A percentile compares a stretch with the other conserved stretches of the same genome.
phyloP scores from a whole-genome alignment of 2,113 vertebrate species.

The Lophius piscatorius region DNA sequence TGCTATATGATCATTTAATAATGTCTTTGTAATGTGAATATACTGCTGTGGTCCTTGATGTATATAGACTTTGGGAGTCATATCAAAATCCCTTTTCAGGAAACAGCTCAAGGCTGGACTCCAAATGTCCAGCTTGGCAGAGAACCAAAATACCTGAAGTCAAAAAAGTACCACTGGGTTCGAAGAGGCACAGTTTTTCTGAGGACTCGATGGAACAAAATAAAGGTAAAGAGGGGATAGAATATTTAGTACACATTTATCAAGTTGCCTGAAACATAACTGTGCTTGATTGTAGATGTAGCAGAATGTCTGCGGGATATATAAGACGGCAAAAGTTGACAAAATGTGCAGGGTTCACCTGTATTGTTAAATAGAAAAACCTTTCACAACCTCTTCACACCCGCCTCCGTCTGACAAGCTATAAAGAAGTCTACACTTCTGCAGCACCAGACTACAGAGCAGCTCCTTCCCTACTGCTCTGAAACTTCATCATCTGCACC shows the following conservation, averaged over 20 bases:
- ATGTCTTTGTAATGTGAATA: slow-evolving; percentile 6
- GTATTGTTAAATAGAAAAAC: not conserved
- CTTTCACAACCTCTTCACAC: not conserved
- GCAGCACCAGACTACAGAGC: not conserved
- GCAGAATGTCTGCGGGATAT: no score
- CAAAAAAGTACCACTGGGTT: not conserved
- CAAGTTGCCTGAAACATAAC: not conserved
- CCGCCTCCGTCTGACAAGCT: not conserved
- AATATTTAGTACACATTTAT: not conserved
- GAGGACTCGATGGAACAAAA: slow-evolving; percentile 10
- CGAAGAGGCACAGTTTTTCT: not conserved
- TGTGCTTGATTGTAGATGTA: no score
- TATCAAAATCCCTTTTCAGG: slow-evolving; percentile 7
- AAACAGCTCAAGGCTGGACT: slow-evolving; percentile 21
- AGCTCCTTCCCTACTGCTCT: not conserved
- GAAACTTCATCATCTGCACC: not conserved
- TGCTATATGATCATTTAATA: no score
- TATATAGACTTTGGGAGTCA: slow-evolving; percentile 7
- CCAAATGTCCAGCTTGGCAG: slow-evolving; percentile 1
- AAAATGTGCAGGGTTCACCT: no score
- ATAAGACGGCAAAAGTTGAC: no score
- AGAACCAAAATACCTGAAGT: slow-evolving; percentile 16
- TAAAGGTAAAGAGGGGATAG: not conserved
- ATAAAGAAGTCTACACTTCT: not conserved
- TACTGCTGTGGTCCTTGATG: not conserved